These are phyloP conservation scores for Nycticebus coucang DNA, from an alignment of 2,113 vertebrate species.

Conservation along the genomic window DNA sequence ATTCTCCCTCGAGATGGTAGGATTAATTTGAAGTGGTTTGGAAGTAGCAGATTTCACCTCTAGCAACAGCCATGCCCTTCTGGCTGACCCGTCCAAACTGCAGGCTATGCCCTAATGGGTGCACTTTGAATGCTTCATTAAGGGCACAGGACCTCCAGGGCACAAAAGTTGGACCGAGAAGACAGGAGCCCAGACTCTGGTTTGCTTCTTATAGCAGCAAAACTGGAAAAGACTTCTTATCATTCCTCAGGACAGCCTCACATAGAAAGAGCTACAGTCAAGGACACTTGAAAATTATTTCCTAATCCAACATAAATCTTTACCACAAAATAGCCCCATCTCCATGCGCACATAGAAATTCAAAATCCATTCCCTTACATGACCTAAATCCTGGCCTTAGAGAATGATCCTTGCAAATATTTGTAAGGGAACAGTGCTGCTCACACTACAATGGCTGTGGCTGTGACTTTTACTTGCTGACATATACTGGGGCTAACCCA, in stretches of 20 bases:
- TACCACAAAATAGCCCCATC: not conserved
- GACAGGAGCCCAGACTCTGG: not conserved
- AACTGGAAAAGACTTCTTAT: not conserved
- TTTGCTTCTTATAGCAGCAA: not conserved
- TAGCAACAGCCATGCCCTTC: constrained; percentile 64
- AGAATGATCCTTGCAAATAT: not conserved
- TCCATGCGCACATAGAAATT: not conserved
- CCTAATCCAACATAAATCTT: not conserved
- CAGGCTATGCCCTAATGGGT: constrained; percentile 69
- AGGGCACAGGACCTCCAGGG: constrained; percentile 69
- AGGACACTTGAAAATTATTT: not conserved
- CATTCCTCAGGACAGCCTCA: not conserved
- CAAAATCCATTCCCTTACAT: not conserved
- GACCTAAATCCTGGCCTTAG: not conserved
- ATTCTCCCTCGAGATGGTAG: constrained; percentile 68
- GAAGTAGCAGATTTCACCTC: constrained; percentile 76
- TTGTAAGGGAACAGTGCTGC: fast-evolving
- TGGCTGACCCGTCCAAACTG: constrained; percentile 31
- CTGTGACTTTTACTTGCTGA: too few relatives aligned
- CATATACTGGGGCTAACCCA: not conserved
- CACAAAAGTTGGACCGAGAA: not conserved
- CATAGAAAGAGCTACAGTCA: not conserved
- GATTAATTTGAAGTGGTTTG: constrained; percentile 78
- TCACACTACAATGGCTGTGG: fast-evolving
- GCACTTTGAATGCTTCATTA: constrained; percentile 76